phyloP scores from a whole-genome alignment of 2,797 vertebrate species.

The Garrulus glandarius region DNA sequence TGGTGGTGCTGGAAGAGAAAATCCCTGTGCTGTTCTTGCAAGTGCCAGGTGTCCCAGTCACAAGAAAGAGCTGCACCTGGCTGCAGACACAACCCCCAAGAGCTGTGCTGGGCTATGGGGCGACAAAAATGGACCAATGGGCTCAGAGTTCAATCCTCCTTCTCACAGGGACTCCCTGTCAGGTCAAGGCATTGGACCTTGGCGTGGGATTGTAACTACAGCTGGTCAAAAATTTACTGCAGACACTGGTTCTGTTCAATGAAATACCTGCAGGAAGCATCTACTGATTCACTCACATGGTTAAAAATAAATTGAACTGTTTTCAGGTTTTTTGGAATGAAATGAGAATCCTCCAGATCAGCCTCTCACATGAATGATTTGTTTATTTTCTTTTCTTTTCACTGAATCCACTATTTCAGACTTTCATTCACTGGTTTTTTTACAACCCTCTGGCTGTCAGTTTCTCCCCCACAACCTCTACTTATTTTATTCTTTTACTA shows the following conservation, averaged over 20 bases:
- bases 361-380: not conserved
- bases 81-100: not conserved
- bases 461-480: not conserved
- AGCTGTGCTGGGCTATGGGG: not conserved
- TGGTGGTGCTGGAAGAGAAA: not conserved
- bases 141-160: not conserved
- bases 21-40: not conserved
- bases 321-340: not conserved
- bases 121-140: accelerated
- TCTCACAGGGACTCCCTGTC: not conserved
- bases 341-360: not conserved
- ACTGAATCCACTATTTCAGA: not conserved
- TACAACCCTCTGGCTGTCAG: not conserved
- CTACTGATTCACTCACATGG: not conserved
- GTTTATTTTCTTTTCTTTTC: not conserved
- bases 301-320: not conserved
- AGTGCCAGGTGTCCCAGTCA: not conserved
- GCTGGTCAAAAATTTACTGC: not conserved
- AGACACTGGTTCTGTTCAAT: not conserved
- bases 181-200: not conserved
- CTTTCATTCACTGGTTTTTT: not conserved
- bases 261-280: not conserved
- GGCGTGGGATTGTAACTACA: not conserved
- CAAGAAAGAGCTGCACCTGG: not conserved
- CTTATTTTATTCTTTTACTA: not conserved